Percentiles rank a stretch among this genome's conserved stretches.
Conservation (phyloP, 2,113 vertebrate species). For the Heterotis niloticus region DNA sequence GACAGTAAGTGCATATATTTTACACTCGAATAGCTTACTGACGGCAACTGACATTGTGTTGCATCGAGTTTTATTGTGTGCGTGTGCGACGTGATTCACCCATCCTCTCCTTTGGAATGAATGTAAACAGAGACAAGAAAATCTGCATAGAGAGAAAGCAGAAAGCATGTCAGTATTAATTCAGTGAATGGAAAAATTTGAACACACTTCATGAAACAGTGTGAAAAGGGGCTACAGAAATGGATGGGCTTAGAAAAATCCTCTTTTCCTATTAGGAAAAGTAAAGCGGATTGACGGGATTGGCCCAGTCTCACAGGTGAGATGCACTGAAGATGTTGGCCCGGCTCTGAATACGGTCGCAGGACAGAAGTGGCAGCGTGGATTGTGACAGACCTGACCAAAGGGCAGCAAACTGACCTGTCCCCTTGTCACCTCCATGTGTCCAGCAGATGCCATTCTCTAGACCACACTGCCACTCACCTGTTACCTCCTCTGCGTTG, state of each 20-base stretch:
- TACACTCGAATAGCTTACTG: neutral
- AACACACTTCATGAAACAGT: no score
- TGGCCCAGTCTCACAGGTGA: neutral
- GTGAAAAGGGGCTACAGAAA: no score
- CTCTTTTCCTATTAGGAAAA: neutral
- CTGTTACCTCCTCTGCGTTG: constrained; percentile 80
- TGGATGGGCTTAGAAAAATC: neutral
- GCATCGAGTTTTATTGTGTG: neutral
- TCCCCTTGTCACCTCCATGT: no score
- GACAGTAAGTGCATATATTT: neutral
- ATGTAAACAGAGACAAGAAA: constrained; percentile 20
- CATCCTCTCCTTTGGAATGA: neutral
- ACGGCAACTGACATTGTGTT: neutral
- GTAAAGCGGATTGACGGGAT: no score
- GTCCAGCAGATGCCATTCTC: no score
- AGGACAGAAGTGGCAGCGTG: no score
- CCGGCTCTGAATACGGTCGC: no score
- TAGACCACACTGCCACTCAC: constrained; percentile 35
- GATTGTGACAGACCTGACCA: no score
- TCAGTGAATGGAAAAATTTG: neutral
- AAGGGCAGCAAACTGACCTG: no score
- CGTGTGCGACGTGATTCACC: neutral
- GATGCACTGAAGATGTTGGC: no score
- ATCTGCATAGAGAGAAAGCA: constrained; percentile 44
- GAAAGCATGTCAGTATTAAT: neutral